phyloP scores from a whole-genome alignment of 2,797 vertebrate genomes.

The Danio albolineatus region DNA sequence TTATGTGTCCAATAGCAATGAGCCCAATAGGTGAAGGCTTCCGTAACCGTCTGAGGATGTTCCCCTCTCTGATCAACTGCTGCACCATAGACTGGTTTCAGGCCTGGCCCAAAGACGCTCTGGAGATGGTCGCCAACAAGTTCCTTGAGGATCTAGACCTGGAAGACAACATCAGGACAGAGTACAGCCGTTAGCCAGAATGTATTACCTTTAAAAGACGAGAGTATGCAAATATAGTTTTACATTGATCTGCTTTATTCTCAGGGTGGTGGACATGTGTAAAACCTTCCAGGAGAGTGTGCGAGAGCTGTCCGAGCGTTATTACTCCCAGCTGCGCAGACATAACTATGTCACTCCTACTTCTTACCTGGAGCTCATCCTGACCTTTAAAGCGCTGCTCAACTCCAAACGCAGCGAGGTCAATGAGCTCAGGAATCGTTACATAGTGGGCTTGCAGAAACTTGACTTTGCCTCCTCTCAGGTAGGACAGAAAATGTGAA shows the following conservation, averaged over 20 bases:
- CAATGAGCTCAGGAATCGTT: slow-evolving; percentile 84
- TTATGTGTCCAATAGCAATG: slow-evolving; percentile 81
- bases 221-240: slow-evolving; percentile 1
- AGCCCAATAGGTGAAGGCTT: slow-evolving; percentile 93
- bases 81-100: slow-evolving; percentile 98
- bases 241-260: slow-evolving; percentile 27
- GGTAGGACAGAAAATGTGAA: slow-evolving; percentile 71
- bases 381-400: slow-evolving; percentile 90
- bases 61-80: slow-evolving; percentile 95
- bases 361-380: slow-evolving; percentile 92
- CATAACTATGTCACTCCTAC: slow-evolving; percentile 95
- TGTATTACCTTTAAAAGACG: not conserved
- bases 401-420: slow-evolving; percentile 87
- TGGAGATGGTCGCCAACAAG: slow-evolving; percentile 94
- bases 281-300: slow-evolving; percentile 91
- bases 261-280: slow-evolving; percentile 92
- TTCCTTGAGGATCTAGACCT: slow-evolving; percentile 92
- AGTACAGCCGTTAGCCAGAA: slow-evolving; percentile 75
- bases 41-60: slow-evolving; percentile 92
- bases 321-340: slow-evolving; percentile 82
- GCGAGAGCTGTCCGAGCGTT: slow-evolving; percentile 81
- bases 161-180: slow-evolving; percentile 77
- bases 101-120: slow-evolving; percentile 90
- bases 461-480: slow-evolving; percentile 92
- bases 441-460: slow-evolving; percentile 88